Base-by-base conservation (phyloP, 2,797 vertebrate genomes). In the Podargus strigoides region DNA sequence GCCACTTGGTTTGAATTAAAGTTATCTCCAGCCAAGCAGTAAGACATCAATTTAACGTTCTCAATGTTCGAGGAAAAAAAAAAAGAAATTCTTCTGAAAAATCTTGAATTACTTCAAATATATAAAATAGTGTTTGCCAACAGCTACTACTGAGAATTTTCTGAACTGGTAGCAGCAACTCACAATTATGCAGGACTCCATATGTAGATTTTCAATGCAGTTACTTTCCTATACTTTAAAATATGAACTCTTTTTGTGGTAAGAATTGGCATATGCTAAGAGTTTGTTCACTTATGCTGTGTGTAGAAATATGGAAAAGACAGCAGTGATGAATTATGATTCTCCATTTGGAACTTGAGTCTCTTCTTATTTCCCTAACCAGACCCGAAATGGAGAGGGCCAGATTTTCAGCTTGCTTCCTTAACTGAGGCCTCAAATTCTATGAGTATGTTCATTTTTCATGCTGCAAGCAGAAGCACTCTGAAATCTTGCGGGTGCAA, bases 381-480 rank as follows among this genome's bases (percentile, higher is more conserved):
- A 77, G 78, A 88, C 39, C 39, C 82, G 67, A 64, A 87, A 72
- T 86, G 89, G 63, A 82, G 68, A 36, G 62, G 79, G 77, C 87
- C 59, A 90, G 89, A n/a, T 79, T 91, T 94, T 87, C 49, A 76
- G 30, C 63, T 85, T 73, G 39, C n/a, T 12, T 73, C 66, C 78
- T 83, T 73, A 75, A 58, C 86, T 27, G 89, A 63, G 78, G 64
- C 90, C 83, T 92, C 88, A 83, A 9, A 81, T 66, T 75, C 85
- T 68, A n/a, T 53, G 64, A 59, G 72, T 75, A 41, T 67, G 36
- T 79, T 91, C 70, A 93, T 95, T 96, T 95, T 92, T 94, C 85
- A 82, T 77, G n/a, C 74, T 88, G 70, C 73, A 93, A 81, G 69
- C 69, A 95, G 83, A 79, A 91, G 63, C 16, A 0, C 46, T 82